These are phyloP conservation scores for Sinodicranocentrus sp. DNA, from an alignment of 2,888 invertebrate species.

Conservation along the genomic window DNA sequence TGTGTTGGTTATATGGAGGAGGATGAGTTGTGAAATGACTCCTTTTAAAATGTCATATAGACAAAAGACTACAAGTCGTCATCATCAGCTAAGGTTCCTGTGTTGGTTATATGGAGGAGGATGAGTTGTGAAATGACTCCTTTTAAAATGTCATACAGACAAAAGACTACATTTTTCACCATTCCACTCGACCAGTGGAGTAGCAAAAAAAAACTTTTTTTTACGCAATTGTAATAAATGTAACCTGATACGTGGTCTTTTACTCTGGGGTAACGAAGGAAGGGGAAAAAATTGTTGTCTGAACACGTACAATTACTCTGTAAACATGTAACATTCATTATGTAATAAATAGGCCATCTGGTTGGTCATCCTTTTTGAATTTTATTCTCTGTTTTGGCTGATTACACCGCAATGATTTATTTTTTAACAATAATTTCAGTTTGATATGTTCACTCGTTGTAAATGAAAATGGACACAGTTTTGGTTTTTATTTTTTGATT, in stretches of 20 bases:
- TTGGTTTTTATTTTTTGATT: no score
- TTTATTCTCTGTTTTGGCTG: no score
- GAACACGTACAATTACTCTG: background rate
- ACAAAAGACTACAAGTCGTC: no score
- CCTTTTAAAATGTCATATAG: no score
- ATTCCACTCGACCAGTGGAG: background rate
- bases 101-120: no score
- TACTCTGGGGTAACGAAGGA: conserved; percentile 16
- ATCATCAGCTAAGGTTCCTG: no score
- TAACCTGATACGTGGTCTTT: conserved; percentile 18
- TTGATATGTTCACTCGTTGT: no score
- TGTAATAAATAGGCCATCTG: background rate
- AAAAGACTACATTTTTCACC: no score
- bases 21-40: background rate
- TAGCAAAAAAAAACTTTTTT: background rate
- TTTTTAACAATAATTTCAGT: conserved; percentile 7
- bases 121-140: background rate
- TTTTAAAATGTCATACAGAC: no score
- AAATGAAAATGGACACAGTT: background rate
- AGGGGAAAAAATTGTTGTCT: background rate
- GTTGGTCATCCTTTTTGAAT: no score
- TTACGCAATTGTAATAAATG: conserved; percentile 27
- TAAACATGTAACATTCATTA: conserved; percentile 16
- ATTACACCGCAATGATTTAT: background rate
- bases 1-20: no score